Evolutionary conservation across 2,888 invertebrate species (phyloP), one percentile per base, ranked within the genome.

Genomic region (Brachynemurus nebulosus): DNA sequence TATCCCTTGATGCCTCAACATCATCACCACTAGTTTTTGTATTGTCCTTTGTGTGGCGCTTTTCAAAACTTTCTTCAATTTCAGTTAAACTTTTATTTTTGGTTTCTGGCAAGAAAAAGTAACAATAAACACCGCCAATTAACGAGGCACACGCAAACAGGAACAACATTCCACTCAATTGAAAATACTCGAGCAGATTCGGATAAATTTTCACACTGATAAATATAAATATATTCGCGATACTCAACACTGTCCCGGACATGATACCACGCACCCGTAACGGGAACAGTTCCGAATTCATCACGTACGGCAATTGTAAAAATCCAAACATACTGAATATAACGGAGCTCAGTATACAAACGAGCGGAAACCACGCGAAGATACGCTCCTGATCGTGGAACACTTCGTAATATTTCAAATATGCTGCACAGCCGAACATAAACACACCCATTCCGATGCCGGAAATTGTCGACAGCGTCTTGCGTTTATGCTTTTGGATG

Each of bases 291-390:
- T 82, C 82, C 2, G 80, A 80, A 0, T 77, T 80, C 74, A 83
- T 75, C 20, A 82, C 75, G 80, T 81, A 82, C 0, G 82, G 82
- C 4, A 83, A 64, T 18, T 81, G 82, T 1, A 82, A 60, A 59
- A 79, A 80, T 0, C 82, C 82, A 2, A 81, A 69, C 81, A 81
- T 83, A 48, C 79, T 79, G 54, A 78, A 78, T 1, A 76, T 74
- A 0, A 83, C 81, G 57, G 82, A 80, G 12, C 75, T 64, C 20
- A 80, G 61, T 1, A 83, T 69, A 50, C 80, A 79, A 0, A 75
- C 64, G 3, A 81, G 56, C 19, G 71, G 70, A 12, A 71, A 52
- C 55, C 66, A 63, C 1, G 64, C 51, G 17, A 59, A 52, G 8
- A 56, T 45, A 44, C 51, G 45, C 3, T 55, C 57, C 11, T 57